Conservation (phyloP, 2,797 vertebrate species). For the Uromys caudimaculatus region DNA sequence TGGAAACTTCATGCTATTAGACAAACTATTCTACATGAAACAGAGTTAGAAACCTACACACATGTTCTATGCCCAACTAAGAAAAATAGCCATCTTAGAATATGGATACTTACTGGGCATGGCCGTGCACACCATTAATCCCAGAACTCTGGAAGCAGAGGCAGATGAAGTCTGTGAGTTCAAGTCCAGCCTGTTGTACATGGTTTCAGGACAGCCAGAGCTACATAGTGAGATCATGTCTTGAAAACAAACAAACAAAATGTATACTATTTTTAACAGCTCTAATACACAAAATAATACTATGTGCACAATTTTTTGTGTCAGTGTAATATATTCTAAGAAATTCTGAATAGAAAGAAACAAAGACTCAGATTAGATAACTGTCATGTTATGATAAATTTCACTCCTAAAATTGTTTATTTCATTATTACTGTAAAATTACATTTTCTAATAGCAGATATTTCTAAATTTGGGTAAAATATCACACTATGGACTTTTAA, state of each 20-base stretch:
- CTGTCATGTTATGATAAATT: slow-evolving; percentile 57
- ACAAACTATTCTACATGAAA: not conserved
- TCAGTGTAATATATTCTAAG: not conserved
- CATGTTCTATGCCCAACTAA: not conserved
- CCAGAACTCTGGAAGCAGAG: not conserved
- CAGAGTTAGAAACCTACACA: not conserved
- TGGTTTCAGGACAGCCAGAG: not conserved
- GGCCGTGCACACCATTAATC: not conserved
- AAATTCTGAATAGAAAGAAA: not conserved
- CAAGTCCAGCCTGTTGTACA: not conserved
- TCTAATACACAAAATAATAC: not conserved
- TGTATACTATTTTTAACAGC: not conserved
- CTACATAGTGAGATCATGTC: not conserved
- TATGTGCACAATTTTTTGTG: not conserved
- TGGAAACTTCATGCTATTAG: not conserved
- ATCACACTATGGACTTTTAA: slow-evolving; percentile 51
- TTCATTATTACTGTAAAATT: slow-evolving; percentile 65
- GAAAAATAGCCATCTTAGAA: not conserved
- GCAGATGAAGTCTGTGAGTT: not conserved
- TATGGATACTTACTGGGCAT: not conserved
- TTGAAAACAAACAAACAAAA: not conserved
- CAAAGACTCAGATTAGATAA: not conserved
- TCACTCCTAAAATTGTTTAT: slow-evolving; percentile 41
- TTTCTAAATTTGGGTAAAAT: slow-evolving; percentile 72
- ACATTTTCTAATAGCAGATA: slow-evolving; percentile 35